A percentile compares a stretch with the other conserved stretches of the same genome.
These are phyloP conservation scores for Melinopterus prodromus DNA, from an alignment of 2,888 invertebrate species.

Conservation along the genomic window DNA sequence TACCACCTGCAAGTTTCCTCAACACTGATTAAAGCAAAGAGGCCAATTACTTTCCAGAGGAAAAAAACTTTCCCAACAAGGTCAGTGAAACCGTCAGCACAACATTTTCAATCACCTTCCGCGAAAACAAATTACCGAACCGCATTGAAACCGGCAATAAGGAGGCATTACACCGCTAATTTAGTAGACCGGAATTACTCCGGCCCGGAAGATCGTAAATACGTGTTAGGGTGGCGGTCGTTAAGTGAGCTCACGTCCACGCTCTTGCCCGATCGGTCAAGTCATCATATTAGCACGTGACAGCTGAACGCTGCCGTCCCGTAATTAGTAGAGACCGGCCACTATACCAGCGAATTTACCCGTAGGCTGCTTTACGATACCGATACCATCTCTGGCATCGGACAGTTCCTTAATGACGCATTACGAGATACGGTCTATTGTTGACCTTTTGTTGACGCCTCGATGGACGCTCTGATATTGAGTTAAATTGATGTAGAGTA, in stretches of 20 bases:
- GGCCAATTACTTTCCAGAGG: too few species aligned
- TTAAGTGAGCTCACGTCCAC: neutral
- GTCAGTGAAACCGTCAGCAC: neutral
- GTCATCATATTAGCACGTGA: neutral
- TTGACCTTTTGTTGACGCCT: neutral
- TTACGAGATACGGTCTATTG: neutral
- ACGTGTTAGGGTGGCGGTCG: neutral
- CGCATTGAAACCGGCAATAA: neutral
- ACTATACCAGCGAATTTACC: neutral
- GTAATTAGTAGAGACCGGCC: neutral
- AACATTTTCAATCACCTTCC: neutral
- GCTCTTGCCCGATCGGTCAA: neutral
- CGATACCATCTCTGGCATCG: neutral
- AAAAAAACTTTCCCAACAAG: neutral
- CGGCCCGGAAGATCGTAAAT: neutral
- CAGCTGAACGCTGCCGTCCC: neutral
- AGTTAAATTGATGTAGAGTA: too few species aligned
- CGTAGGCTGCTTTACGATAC: neutral
- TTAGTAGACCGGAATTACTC: neutral
- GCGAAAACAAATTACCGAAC: neutral
- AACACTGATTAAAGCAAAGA: too few species aligned
- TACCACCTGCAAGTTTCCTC: too few species aligned
- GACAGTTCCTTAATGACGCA: constrained; percentile 4
- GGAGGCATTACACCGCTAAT: neutral
- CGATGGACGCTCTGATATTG: neutral